Conservation (phyloP, 2,113 vertebrate species). For the Suncus etruscus region DNA sequence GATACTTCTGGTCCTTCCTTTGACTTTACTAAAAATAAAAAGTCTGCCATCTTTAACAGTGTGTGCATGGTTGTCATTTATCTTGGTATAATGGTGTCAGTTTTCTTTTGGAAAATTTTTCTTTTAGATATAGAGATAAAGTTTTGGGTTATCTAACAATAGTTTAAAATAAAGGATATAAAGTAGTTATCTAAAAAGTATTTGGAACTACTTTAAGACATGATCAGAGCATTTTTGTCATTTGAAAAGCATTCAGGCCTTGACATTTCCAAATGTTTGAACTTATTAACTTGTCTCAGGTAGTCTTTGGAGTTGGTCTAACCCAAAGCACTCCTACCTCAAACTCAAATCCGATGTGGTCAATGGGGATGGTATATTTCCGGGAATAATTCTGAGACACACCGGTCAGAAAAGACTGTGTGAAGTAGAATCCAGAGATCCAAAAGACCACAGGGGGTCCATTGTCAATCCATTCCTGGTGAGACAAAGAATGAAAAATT, state of each 20-base stretch:
- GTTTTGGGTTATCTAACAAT: not conserved
- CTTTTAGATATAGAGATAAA: conserved; percentile 20
- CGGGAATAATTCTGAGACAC: conserved; percentile 96
- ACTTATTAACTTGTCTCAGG: not conserved
- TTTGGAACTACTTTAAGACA: conserved; percentile 19
- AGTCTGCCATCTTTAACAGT: not conserved
- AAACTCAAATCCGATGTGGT: conserved; percentile 95
- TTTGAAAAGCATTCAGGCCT: not conserved
- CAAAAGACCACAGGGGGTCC: conserved; percentile 94
- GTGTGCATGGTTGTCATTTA: conserved; percentile 9
- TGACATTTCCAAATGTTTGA: not conserved
- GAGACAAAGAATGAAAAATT: conserved; percentile 52
- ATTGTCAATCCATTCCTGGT: conserved; percentile 92
- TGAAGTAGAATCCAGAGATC: conserved; percentile 97
- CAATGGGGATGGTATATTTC: conserved; percentile 94
- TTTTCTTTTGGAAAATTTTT: conserved; percentile 39
- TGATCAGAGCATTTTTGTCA: not conserved
- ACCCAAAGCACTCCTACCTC: conserved; percentile 87
- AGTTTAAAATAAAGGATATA: too few species aligned
- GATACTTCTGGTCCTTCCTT: not conserved
- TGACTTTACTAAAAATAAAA: conserved; percentile 24
- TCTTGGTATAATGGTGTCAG: not conserved
- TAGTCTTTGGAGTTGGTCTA: not conserved
- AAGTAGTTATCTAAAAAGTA: not conserved
- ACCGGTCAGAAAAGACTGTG: conserved; percentile 96